Conservation (phyloP, 2,113 vertebrate genomes). For the Pontoporia blainvillei region DNA sequence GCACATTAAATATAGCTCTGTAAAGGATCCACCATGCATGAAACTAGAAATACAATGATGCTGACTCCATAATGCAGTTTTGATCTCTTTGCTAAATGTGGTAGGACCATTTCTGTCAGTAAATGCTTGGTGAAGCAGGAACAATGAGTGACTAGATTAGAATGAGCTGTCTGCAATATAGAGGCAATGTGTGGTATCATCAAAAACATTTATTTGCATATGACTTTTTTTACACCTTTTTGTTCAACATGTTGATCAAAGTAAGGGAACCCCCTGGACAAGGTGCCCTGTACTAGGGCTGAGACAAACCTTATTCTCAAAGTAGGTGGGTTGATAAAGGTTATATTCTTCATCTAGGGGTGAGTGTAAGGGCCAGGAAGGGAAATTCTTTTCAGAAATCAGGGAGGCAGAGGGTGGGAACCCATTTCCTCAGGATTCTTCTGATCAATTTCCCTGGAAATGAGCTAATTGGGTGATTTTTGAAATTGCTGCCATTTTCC, state of each 20-base stretch:
- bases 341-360: neutral
- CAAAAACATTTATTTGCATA: slow-evolving; percentile 53
- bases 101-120: slow-evolving; percentile 29
- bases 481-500: neutral
- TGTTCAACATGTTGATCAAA: neutral
- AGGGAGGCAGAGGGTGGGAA: neutral
- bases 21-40: slow-evolving; percentile 32
- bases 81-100: slow-evolving; percentile 66
- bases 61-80: slow-evolving; percentile 41
- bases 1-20: slow-evolving; percentile 53
- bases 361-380: neutral
- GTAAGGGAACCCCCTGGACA: neutral
- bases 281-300: neutral
- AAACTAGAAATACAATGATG: slow-evolving; percentile 55
- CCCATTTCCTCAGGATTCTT: neutral
- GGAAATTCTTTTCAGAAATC: neutral
- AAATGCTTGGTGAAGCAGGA: slow-evolving; percentile 59
- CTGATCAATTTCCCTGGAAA: neutral
- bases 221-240: neutral
- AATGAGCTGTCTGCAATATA: slow-evolving; percentile 7
- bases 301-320: neutral
- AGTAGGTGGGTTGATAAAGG: neutral
- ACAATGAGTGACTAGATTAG: slow-evolving; percentile 19
- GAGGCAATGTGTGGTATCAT: neutral
- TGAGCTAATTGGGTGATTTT: neutral